Evolutionary conservation across 2,113 vertebrate species (phyloP).

Genomic region (Bagarius yarrelli): DNA sequence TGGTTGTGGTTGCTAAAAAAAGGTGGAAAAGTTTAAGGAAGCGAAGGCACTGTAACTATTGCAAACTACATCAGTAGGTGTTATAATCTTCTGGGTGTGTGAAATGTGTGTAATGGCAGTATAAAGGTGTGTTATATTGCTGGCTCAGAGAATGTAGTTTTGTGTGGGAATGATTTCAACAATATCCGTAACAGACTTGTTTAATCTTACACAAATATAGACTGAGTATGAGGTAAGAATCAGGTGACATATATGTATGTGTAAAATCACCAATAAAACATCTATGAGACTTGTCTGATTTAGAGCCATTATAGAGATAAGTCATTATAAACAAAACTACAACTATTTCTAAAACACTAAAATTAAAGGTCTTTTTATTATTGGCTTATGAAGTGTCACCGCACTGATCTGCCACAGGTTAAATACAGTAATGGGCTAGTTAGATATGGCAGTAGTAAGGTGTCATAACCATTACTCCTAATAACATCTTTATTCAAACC

Average conservation of each 20-base stretch:
- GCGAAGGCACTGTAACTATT: too few relatives aligned
- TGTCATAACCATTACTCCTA: neutral
- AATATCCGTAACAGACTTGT: neutral
- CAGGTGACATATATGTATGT: neutral
- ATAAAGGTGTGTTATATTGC: slow-evolving; percentile 1
- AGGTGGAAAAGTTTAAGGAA: neutral
- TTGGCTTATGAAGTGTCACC: neutral
- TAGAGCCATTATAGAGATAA: neutral
- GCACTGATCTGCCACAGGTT: neutral
- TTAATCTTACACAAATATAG: neutral
- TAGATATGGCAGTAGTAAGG: neutral
- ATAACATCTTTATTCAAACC: neutral
- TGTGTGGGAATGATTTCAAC: neutral
- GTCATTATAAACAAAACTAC: neutral
- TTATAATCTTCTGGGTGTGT: neutral
- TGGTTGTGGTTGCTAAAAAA: neutral
- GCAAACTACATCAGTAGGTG: neutral
- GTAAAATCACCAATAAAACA: neutral
- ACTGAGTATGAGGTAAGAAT: neutral
- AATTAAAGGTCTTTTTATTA: neutral
- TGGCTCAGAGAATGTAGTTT: neutral
- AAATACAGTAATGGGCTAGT: neutral
- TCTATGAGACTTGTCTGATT: neutral
- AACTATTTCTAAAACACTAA: too few relatives aligned
- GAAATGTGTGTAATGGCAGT: neutral